Evolutionary conservation across 2,888 invertebrate species (phyloP).

Genomic region (Conomelus anceps): DNA sequence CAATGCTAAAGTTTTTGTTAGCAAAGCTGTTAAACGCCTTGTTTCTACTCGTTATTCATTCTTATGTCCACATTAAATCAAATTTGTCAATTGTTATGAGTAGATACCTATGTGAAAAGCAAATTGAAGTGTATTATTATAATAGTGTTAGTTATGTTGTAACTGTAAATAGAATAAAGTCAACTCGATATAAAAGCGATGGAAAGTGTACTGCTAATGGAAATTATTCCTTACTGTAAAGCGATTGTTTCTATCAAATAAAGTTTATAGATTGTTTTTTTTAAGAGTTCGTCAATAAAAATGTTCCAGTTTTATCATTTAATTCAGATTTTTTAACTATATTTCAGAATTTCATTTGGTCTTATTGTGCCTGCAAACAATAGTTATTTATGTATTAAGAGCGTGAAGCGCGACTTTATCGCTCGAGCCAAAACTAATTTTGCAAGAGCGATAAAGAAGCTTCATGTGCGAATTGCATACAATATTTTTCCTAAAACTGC

Average conservation of each 20-base stretch:
- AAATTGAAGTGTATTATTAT: neutral
- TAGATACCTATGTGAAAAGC: neutral
- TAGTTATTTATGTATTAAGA: too few relatives aligned
- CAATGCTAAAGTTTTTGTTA: neutral
- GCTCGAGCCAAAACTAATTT: too few relatives aligned
- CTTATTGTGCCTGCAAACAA: too few relatives aligned
- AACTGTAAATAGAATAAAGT: neutral
- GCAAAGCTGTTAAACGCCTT: neutral
- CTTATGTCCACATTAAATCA: neutral
- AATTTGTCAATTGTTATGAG: neutral
- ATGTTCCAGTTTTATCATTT: neutral
- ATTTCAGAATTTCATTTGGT: neutral
- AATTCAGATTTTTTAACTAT: neutral
- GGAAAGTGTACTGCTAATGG: neutral
- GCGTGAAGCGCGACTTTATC: too few relatives aligned
- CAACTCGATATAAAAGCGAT: neutral
- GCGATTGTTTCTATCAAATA: neutral
- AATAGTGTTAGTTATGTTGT: neutral
- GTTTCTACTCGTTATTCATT: neutral
- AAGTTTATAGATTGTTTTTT: neutral
- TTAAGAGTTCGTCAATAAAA: neutral
- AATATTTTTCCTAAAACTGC: too few relatives aligned
- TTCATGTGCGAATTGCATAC: too few relatives aligned
- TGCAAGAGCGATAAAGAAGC: too few relatives aligned
- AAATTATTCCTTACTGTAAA: neutral